Base-by-base conservation (phyloP, 2,113 vertebrate species). In the Pollachius pollachius region DNA sequence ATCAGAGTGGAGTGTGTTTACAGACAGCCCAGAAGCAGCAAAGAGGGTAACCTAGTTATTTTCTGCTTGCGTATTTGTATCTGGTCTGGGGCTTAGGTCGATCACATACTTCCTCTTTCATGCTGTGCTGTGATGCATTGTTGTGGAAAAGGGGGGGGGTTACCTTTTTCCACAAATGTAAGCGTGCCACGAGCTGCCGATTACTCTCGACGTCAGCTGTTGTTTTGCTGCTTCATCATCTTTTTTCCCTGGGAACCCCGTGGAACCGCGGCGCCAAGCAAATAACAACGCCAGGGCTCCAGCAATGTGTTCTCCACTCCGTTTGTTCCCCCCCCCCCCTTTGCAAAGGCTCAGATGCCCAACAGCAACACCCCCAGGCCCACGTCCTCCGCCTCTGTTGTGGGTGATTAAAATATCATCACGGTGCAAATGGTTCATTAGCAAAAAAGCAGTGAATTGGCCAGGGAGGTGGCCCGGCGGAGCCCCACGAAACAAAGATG, bases 351-450 rank as follows among this genome's bases (percentile, higher is more conserved):
- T 48, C 17, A 3, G 17, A 30, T 17, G 25, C 52, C 52, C 69
- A 19, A 21, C 15, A 15, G 12, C 41, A 48, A 48, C 41, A 13
- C 68, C 34, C 16, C 13, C 9, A 7, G 5, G 16, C 17, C 41
- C 68, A 52, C 37, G 56, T 13, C 12, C 3, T 13, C 16, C 21
- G 15, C 60, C 19, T 63, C 15, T 67, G 65, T 37, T 19, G 19
- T 56, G 64, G 34, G 34, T 79, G 70, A 79, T 74, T 75, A 67
- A 57, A 73, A 65, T 37, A 68, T 68, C 71, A 60, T 76, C 58
- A 52, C 62, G 67, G 73, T 54, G 62, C 30, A 73, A 73, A 71
- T 69, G 65, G 74, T 80, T 85, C 65, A 78, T 82, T 80, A 82
- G 71, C 64, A 27, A 61, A 65, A 64, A 56, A 60, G 30, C 62